These are phyloP conservation scores for Microplitis demolitor DNA, from an alignment of 1,140 invertebrate genomes.

Conservation along the genomic window DNA sequence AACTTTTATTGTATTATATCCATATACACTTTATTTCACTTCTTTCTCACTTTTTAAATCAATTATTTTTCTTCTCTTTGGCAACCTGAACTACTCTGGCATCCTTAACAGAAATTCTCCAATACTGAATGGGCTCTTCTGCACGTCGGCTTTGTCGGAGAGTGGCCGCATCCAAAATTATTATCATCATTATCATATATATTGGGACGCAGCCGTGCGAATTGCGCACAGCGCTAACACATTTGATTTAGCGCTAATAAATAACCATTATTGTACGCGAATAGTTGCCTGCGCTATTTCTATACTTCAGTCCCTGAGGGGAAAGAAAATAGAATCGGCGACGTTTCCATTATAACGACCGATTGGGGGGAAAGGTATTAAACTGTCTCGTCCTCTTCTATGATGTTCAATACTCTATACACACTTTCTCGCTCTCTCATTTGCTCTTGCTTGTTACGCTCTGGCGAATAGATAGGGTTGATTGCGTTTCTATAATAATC, in stretches of 20 bases:
- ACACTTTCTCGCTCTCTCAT: conserved; percentile 1
- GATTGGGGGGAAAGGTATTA: conserved; percentile 8
- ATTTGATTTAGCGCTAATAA: conserved; percentile 63
- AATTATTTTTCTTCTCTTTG: neutral
- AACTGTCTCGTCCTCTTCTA: conserved; percentile 10
- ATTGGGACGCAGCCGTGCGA: conserved; percentile 43
- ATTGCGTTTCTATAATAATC: conserved; percentile 43
- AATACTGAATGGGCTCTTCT: conserved; percentile 23
- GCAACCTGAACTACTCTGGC: neutral
- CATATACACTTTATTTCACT: neutral
- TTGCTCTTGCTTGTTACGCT: neutral
- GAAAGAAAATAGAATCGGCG: conserved; percentile 61
- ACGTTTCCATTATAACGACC: conserved; percentile 56
- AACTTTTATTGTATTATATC: neutral
- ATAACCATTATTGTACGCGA: conserved; percentile 59
- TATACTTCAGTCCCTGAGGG: conserved; percentile 29
- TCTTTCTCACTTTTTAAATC: neutral
- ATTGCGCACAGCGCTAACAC: conserved; percentile 46
- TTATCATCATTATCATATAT: conserved; percentile 61
- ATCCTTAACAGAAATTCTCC: conserved; percentile 17
- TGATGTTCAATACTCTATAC: neutral
- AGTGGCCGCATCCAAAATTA: conserved; percentile 54
- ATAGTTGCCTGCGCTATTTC: conserved; percentile 29
- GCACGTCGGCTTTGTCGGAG: conserved; percentile 32
- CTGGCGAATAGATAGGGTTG: conserved; percentile 34